These are phyloP conservation scores for Apodemus speciosus DNA, from an alignment of 2,113 vertebrate species.

Conservation along the genomic window DNA sequence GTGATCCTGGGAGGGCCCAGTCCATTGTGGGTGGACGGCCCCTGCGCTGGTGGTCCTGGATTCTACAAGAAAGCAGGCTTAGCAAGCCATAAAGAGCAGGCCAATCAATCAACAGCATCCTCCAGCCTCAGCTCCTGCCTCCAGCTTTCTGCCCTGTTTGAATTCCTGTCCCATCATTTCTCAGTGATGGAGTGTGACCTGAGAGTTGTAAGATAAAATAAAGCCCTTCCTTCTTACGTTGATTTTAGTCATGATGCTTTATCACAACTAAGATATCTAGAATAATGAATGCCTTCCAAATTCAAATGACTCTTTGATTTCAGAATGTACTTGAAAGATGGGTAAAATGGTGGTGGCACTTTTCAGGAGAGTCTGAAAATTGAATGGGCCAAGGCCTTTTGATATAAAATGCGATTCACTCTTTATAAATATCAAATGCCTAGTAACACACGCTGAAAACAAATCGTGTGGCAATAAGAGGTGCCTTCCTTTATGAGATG, in stretches of 20 bases:
- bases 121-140: neutral
- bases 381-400: constrained; percentile 2
- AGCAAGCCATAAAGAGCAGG: neutral
- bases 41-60: neutral
- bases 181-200: neutral
- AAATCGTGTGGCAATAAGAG: neutral
- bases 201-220: neutral
- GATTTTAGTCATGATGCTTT: neutral
- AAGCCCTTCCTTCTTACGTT: neutral
- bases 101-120: neutral
- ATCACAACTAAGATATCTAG: constrained; percentile 5
- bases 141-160: neutral
- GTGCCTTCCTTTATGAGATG: constrained; percentile 33
- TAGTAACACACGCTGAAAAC: neutral
- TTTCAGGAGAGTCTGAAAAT: constrained; percentile 20
- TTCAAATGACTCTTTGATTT: constrained; percentile 62
- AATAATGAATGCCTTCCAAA: constrained; percentile 35
- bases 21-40: neutral
- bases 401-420: neutral
- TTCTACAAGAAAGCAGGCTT: neutral
- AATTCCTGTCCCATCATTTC: neutral
- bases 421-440: constrained; percentile 43
- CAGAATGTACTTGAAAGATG: constrained; percentile 21
- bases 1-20: neutral
- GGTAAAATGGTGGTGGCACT: constrained; percentile 24